phyloP scores from a whole-genome alignment of 2,888 invertebrate genomes.

The Teleogryllus oceanicus region DNA sequence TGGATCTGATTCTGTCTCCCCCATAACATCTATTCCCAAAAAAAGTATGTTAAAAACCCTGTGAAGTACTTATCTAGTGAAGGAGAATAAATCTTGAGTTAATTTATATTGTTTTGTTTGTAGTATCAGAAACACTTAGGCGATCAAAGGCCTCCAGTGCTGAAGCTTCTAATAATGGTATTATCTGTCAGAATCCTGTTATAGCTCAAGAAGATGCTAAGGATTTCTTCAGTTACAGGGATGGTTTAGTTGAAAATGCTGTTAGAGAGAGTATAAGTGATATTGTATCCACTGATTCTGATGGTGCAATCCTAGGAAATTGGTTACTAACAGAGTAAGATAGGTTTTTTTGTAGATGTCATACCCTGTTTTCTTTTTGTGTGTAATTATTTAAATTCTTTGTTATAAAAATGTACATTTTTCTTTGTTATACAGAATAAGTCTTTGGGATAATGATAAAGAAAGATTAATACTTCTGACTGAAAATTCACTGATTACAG shows the following conservation, averaged over 20 bases:
- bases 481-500: conserved; percentile 65
- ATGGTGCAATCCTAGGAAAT: conserved; percentile 68
- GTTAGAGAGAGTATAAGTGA: conserved; percentile 65
- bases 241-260: conserved; percentile 69
- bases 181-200: conserved; percentile 34
- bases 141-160: conserved; percentile 41
- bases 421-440: conserved; percentile 60
- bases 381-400: neutral
- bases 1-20: conserved; percentile 44
- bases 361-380: neutral
- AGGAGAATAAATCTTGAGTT: neutral
- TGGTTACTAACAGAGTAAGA: conserved; percentile 81
- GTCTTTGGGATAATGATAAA: conserved; percentile 82
- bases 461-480: conserved; percentile 74
- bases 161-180: conserved; percentile 37
- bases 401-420: neutral
- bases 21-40: conserved; percentile 45
- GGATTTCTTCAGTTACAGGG: conserved; percentile 69
- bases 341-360: neutral
- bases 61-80: neutral
- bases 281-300: conserved; percentile 61
- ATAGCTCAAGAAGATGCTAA: conserved; percentile 59
- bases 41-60: conserved; percentile 43
- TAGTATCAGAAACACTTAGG: conserved; percentile 46
- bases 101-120: conserved; percentile 23